Evolutionary conservation across 2,113 vertebrate genomes (phyloP).

Genomic region (Psephotus haematonotus): DNA sequence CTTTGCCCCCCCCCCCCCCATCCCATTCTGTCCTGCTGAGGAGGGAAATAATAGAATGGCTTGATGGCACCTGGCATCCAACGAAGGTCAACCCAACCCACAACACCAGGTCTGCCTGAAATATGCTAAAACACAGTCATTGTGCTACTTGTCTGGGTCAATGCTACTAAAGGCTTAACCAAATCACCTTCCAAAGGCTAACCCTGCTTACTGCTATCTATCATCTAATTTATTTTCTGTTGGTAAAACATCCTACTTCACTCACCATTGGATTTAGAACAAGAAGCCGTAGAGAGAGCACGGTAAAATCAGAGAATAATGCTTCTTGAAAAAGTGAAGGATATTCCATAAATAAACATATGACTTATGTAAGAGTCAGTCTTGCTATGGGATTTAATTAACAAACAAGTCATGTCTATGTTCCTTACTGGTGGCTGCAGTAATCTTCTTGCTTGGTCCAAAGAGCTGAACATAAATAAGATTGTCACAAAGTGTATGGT

Average conservation of each 20-base stretch:
- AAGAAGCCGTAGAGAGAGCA: neutral
- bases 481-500: neutral
- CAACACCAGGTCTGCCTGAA: neutral
- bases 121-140: neutral
- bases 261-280: neutral
- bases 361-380: neutral
- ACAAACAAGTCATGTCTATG: constrained; percentile 2
- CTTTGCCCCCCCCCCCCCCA: no score
- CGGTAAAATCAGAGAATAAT: neutral
- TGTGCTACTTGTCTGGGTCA: neutral
- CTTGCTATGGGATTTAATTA: neutral
- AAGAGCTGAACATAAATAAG: constrained; percentile 34
- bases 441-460: constrained; percentile 52
- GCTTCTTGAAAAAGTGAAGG: neutral
- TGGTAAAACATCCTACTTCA: neutral
- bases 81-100: neutral
- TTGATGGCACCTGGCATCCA: neutral
- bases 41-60: neutral
- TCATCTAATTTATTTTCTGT: neutral
- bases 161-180: neutral
- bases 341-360: neutral
- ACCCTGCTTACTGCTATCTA: neutral
- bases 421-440: constrained; percentile 32
- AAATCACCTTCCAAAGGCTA: neutral
- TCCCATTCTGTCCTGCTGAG: neutral